These are phyloP conservation scores for Macroteleia sp. DNA, from an alignment of 2,888 invertebrate genomes.

Conservation along the genomic window DNA sequence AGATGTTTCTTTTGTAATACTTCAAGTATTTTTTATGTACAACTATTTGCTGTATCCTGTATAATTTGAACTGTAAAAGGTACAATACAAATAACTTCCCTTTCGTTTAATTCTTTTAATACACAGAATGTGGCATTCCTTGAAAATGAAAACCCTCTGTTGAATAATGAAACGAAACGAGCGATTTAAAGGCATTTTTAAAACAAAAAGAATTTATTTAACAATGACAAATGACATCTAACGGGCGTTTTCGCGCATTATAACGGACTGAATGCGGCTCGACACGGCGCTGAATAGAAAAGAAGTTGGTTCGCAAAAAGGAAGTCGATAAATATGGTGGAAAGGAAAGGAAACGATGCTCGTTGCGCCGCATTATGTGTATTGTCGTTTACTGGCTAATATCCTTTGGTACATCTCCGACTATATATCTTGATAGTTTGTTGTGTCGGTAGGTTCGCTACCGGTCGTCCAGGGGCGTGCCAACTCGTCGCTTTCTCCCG, in stretches of 20 bases:
- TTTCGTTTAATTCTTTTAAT: too few species aligned
- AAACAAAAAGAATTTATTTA: too few species aligned
- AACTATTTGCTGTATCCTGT: too few species aligned
- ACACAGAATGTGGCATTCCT: too few species aligned
- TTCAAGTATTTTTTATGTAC: too few species aligned
- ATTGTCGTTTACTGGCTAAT: conserved; percentile 61
- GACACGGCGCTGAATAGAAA: conserved; percentile 39
- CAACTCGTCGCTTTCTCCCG: conserved; percentile 65
- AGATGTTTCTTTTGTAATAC: too few species aligned
- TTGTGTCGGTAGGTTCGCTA: conserved; percentile 60
- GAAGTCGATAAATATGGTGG: conserved; percentile 58
- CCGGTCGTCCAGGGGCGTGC: conserved; percentile 63
- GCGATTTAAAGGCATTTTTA: too few species aligned
- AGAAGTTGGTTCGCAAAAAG: conserved; percentile 34
- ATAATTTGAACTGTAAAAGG: too few species aligned
- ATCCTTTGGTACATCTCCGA: conserved; percentile 62
- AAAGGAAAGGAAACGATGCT: conserved; percentile 55
- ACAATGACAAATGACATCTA: too few species aligned
- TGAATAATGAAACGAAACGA: too few species aligned
- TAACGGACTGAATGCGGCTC: conserved; percentile 39
- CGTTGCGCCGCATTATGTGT: conserved; percentile 52
- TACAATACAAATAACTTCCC: too few species aligned
- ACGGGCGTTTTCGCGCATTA: conserved; percentile 37
- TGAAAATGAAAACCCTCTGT: too few species aligned
- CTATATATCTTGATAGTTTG: conserved; percentile 60